Evolutionary conservation across 2,113 vertebrate genomes (phyloP), one percentile per base, ranked within the genome.

Genomic region (Ramphastos sulfuratus): DNA sequence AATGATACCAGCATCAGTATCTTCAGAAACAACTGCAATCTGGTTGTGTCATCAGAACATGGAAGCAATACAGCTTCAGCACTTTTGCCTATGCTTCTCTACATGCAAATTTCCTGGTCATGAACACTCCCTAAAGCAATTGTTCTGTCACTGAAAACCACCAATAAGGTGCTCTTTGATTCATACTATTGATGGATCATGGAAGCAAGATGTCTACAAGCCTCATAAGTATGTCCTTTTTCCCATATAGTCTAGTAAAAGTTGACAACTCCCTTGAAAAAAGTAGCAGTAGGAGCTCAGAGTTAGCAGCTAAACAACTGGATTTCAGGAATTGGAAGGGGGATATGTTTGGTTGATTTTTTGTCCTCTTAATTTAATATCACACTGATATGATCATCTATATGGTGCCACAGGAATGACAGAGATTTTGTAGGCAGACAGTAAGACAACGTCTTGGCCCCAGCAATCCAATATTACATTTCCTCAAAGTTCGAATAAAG

Each of bases 401-500:
- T 58, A 24, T 2, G 7, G 42, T 78, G 46, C 27, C 50, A 82
- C 50, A 56, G 46, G 31, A 28, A 27, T n/a, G 28, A 28, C 71
- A 42, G n/a, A 58, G 16, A 21, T 72, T 84, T 76, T 59, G 33
- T 8, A 87, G 66, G 58, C 56, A 82, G 48, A 81, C 27, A 28
- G 33, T 83, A 77, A 75, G 61, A 67, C 65, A 78, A n/a, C n/a
- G 35, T 77, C 63, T n/a, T 81, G 52, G 42, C 31, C 65, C 48
- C 33, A 86, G 46, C 50, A 78, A 72, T 67, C 69, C 70, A 67
- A 61, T 89, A 78, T 86, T 78, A 75, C 89, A 73, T 75, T 89
- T 28, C 48, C 19, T 71, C 30, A 87, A 79, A 92, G 44, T 92
- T 23, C 76, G 71, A 89, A 82, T 88, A 66, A 93, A 90, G 25